These are phyloP conservation scores for Invenusta paracnida DNA, from an alignment of 2,888 invertebrate species.

Conservation along the genomic window DNA sequence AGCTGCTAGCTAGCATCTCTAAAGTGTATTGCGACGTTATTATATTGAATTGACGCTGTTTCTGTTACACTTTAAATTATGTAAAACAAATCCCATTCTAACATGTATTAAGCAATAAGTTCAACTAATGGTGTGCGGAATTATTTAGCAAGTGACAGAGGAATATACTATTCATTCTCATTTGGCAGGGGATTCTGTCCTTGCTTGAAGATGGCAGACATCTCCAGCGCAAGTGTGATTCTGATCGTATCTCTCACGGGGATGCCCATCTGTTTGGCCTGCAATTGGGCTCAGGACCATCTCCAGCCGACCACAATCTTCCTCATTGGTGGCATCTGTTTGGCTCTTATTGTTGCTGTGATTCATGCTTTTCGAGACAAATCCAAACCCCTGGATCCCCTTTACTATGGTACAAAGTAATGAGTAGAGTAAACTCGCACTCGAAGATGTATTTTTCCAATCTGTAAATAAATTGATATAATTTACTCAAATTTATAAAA, in stretches of 20 bases:
- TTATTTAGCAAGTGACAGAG: too few relatives aligned
- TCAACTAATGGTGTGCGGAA: too few relatives aligned
- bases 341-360: slow-evolving; percentile 42
- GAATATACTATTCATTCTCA: too few relatives aligned
- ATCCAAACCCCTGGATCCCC: slow-evolving; percentile 42
- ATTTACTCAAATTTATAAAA: background rate
- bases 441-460: background rate
- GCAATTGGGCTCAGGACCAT: background rate
- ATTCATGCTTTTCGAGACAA: slow-evolving; percentile 41
- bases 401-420: slow-evolving; percentile 24
- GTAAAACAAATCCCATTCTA: too few relatives aligned
- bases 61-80: too few relatives aligned
- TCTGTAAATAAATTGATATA: background rate
- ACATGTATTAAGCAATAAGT: too few relatives aligned
- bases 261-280: slow-evolving; percentile 25
- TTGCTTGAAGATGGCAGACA: background rate
- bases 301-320: slow-evolving; percentile 45
- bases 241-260: background rate
- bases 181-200: background rate
- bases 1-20: too few relatives aligned
- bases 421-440: background rate
- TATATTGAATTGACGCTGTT: too few relatives aligned
- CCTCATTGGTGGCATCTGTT: slow-evolving; percentile 41
- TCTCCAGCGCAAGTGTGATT: background rate
- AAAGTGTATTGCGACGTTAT: too few relatives aligned